Percentiles rank a stretch among this genome's conserved stretches.
phyloP scores from a whole-genome alignment of 2,888 invertebrate species.

The Pantelozetes paolii region DNA sequence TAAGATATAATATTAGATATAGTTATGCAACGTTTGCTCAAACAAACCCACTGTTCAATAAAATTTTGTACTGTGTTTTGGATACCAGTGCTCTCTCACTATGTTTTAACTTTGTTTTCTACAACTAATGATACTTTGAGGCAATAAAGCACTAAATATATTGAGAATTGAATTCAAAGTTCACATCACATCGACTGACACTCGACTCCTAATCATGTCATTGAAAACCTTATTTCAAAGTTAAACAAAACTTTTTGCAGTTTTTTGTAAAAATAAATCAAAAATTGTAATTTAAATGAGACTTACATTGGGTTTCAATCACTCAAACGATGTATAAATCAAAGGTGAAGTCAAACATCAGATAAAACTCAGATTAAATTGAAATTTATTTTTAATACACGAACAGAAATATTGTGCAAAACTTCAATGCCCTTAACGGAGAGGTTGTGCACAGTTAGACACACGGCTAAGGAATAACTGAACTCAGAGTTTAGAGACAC shows the following conservation, averaged over 20 bases:
- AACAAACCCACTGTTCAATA: no score
- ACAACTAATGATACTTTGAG: conserved; percentile 3
- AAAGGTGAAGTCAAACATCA: no score
- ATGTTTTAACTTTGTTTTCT: not conserved
- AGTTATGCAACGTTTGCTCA: conserved; percentile 17
- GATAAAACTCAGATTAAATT: no score
- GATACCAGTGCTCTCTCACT: not conserved
- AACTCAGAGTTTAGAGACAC: not conserved
- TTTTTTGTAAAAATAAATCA: not conserved
- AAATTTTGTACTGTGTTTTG: not conserved
- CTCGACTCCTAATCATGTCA: not conserved
- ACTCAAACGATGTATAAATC: not conserved
- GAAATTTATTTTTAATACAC: no score
- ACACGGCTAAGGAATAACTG: conserved; percentile 15
- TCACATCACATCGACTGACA: not conserved
- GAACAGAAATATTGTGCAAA: no score
- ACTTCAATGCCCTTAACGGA: no score
- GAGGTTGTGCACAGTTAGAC: not conserved
- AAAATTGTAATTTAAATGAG: not conserved
- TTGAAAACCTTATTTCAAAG: not conserved
- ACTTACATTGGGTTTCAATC: not conserved
- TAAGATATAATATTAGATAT: not conserved
- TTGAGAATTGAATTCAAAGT: conserved; percentile 3
- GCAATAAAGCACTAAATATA: conserved; percentile 5
- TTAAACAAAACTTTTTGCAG: not conserved